These are phyloP conservation scores for Unio delphinus DNA, from an alignment of 2,888 invertebrate species.

Conservation along the genomic window DNA sequence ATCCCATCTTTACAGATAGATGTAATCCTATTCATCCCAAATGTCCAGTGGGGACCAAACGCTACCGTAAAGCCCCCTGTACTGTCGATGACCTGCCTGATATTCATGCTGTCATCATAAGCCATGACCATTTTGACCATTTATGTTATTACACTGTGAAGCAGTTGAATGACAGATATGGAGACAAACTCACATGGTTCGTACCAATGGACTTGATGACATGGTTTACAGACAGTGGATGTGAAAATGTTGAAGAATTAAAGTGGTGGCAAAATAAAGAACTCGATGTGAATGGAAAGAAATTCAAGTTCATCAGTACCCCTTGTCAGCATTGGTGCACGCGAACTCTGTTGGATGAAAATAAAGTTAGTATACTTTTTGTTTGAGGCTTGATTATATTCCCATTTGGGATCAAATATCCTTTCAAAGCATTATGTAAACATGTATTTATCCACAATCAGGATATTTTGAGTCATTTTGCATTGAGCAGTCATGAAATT, in stretches of 20 bases:
- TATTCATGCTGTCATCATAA: conserved; percentile 72
- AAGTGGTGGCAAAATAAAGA: conserved; percentile 25
- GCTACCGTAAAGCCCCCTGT: conserved; percentile 66
- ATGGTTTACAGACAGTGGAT: conserved; percentile 63
- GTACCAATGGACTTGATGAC: conserved; percentile 62
- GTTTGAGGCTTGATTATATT: too few relatives aligned
- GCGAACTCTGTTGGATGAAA: conserved; percentile 69
- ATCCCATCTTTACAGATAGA: conserved; percentile 72
- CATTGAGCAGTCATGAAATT: too few relatives aligned
- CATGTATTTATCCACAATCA: too few relatives aligned
- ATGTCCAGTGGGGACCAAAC: conserved; percentile 61
- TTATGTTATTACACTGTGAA: conserved; percentile 67
- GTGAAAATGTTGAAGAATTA: conserved; percentile 26
- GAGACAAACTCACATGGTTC: conserved; percentile 23
- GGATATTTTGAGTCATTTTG: too few relatives aligned
- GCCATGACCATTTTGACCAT: conserved; percentile 74
- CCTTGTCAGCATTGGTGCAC: conserved; percentile 75
- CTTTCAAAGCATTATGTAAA: too few relatives aligned
- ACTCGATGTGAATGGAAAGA: background rate
- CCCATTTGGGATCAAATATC: too few relatives aligned
- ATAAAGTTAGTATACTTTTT: conserved; percentile 61
- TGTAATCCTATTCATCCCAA: conserved; percentile 62
- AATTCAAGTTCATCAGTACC: conserved; percentile 66
- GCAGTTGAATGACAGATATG: conserved; percentile 43
- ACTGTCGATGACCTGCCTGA: conserved; percentile 69